phyloP scores from a whole-genome alignment of 30 jellyfish, hydroid and myxozoan genomes.

The Aurelia coerulea region DNA sequence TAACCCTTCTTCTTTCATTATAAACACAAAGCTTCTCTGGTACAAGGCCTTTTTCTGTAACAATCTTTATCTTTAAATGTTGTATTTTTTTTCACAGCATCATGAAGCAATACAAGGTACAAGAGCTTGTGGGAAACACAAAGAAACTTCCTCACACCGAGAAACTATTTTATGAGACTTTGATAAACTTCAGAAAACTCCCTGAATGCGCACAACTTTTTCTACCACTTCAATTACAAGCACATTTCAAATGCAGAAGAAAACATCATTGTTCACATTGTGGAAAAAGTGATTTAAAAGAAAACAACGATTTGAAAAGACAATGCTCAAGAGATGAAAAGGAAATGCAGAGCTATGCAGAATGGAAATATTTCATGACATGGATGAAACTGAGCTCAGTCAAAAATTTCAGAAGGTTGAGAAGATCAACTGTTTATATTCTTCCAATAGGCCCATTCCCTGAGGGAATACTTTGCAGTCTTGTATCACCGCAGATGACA shows the following conservation, averaged over 20 bases:
- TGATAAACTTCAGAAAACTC: conserved; percentile 60
- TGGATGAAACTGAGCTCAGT: conserved; percentile 57
- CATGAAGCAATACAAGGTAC: conserved; percentile 70
- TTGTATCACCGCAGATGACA: conserved; percentile 57
- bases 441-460: conserved; percentile 96
- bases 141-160: conserved; percentile 51
- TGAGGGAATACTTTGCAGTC: conserved; percentile 44
- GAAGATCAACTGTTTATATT: conserved; percentile 62
- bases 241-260: conserved; percentile 12
- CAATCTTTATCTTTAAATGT: not conserved
- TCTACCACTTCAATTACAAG: conserved; percentile 54
- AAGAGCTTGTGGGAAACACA: conserved; percentile 64
- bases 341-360: conserved; percentile 84
- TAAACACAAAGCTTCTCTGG: too few species aligned
- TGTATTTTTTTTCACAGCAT: not conserved
- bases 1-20: too few species aligned
- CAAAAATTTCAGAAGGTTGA: conserved; percentile 55
- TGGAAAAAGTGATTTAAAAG: conserved; percentile 18
- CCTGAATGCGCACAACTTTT: conserved; percentile 76
- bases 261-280: conserved; percentile 1
- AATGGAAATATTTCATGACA: conserved; percentile 78
- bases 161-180: conserved; percentile 66
- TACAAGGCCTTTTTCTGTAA: too few species aligned
- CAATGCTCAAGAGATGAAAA: conserved; percentile 68
- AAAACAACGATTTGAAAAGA: not conserved